Evolutionary conservation across 2,888 invertebrate species (phyloP).

Genomic region (Enchytraeus crypticus): DNA sequence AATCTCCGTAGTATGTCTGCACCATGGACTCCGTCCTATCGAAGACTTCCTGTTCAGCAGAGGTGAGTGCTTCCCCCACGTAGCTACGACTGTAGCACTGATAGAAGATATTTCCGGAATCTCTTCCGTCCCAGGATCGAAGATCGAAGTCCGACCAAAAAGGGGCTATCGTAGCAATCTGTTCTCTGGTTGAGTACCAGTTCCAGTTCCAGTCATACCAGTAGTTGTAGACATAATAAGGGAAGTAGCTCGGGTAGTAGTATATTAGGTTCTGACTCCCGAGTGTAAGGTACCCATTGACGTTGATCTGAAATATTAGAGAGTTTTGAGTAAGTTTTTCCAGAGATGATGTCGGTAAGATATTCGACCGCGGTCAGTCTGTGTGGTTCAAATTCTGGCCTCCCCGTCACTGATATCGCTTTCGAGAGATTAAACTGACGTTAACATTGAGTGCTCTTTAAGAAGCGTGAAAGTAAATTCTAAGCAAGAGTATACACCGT

Average conservation of each 20-base stretch:
- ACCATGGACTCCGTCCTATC: background rate
- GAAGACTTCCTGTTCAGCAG: background rate
- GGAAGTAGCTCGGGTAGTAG: background rate
- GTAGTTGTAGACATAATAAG: background rate
- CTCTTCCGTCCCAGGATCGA: background rate
- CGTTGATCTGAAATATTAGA: no score
- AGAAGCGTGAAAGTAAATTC: no score
- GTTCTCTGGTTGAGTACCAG: background rate
- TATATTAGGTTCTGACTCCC: background rate
- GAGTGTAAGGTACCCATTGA: background rate
- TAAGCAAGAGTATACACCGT: no score
- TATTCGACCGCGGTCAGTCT: no score
- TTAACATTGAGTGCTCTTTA: no score
- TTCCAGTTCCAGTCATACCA: no score
- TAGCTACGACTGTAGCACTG: slow-evolving; percentile 5
- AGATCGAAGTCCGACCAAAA: slow-evolving; percentile 10
- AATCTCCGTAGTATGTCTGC: background rate
- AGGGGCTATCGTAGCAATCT: slow-evolving; percentile 1
- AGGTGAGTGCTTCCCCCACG: background rate
- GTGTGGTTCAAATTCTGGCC: no score
- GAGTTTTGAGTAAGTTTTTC: no score
- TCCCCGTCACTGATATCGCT: no score
- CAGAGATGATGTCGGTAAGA: no score
- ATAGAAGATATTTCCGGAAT: slow-evolving; percentile 2
- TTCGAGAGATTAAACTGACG: no score